phyloP scores from a whole-genome alignment of 2,888 invertebrate genomes.

The Chouioia cunea region DNA sequence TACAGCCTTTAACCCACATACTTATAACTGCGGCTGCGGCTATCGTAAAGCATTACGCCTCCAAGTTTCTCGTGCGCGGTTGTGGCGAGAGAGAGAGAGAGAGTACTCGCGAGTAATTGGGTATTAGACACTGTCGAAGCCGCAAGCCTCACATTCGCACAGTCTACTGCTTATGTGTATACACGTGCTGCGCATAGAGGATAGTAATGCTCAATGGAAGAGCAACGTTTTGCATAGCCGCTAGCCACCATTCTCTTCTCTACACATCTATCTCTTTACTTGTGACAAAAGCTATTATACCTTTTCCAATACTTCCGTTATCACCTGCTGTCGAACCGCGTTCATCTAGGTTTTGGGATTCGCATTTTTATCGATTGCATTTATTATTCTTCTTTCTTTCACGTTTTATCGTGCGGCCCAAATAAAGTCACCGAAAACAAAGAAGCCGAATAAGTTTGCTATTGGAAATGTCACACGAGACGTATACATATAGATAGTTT shows the following conservation, averaged over 20 bases:
- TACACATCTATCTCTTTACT: no score
- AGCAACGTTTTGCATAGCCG: not conserved
- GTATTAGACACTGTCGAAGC: conserved; percentile 43
- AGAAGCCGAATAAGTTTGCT: no score
- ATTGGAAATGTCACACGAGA: not conserved
- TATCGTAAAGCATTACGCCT: conserved; percentile 29
- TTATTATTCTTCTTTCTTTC: no score
- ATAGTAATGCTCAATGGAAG: not conserved
- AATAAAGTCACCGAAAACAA: no score
- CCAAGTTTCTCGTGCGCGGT: not conserved
- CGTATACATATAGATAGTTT: not conserved
- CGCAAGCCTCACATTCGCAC: not conserved
- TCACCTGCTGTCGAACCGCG: no score
- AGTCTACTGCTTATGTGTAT: not conserved
- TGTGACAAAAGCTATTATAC: no score
- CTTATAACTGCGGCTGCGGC: not conserved
- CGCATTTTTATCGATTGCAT: no score
- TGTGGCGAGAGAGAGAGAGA: not conserved
- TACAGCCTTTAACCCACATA: conserved; percentile 36
- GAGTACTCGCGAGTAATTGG: conserved; percentile 30
- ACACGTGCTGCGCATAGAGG: not conserved
- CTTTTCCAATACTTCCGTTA: not conserved
- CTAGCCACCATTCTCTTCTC: no score
- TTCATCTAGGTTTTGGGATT: no score
- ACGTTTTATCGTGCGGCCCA: no score